Base-by-base conservation (phyloP, 2,797 vertebrate genomes). In the Otolemur crassicaudatus region DNA sequence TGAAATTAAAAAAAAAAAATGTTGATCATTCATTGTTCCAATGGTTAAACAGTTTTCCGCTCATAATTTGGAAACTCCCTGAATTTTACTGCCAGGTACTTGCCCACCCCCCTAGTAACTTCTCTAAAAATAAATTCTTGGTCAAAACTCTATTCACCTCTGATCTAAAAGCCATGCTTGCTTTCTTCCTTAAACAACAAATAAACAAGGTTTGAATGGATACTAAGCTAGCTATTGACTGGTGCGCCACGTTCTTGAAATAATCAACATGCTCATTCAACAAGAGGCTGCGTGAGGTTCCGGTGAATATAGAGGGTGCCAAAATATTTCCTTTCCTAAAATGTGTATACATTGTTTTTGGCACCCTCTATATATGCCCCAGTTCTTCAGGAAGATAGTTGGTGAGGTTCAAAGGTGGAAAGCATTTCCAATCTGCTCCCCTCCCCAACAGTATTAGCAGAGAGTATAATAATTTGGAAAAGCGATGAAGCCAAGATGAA, bases 81-180 rank as follows among this genome's bases (percentile, higher is more conserved):
- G 40, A 81, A 82, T 46, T 75, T 90, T 58, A 81, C 6, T n/a
- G 7, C 37, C 13, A 10, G 13, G 83, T 87, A 43, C 3, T 22
- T 46, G 77, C 56, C 46, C 31, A 16, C 49, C 49, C 49, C 49
- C 49, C 49, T 16, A 53, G 49, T 14, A 67, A 9, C 58, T 97
- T 93, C 89, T 95, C 91, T 81, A 81, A 81, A 93, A 94, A 95
- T 25, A 46, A 96, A 95, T n/a, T 63, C 72, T 80, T 89, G 53
- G 46, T 27, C 37, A 22, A 56, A 40, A 90, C 43, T 23, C 11
- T 77, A 22, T 49, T 58, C 29, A 56, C 70, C 46, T 81, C 58
- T 75, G 19, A 83, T 56, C 11, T 12, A 29, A 87, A 83, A 92
- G 19, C n/a, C 56, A 56, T 7, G 10, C 7, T 82, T 83, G n/a